Percentiles rank a stretch among this genome's conserved stretches.
Evolutionary conservation across 2,888 invertebrate genomes (phyloP).

Genomic region (Plagiodera versicolora): DNA sequence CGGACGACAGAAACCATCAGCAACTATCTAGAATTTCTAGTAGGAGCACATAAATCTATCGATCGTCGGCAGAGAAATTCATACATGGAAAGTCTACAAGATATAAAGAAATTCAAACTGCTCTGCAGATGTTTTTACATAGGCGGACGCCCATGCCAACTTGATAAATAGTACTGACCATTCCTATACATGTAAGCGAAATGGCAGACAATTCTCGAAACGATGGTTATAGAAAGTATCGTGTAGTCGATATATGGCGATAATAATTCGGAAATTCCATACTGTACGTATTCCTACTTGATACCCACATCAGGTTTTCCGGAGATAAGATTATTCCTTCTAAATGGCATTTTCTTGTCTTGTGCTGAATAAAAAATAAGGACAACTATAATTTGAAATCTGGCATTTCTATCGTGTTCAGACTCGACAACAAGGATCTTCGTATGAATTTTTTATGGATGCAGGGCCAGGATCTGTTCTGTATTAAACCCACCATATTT

Average conservation of each 20-base stretch:
- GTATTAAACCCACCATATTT: conserved; percentile 4
- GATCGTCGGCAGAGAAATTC: too few relatives aligned
- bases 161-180: too few relatives aligned
- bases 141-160: too few relatives aligned
- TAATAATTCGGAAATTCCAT: conserved; percentile 20
- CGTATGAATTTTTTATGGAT: conserved; percentile 11
- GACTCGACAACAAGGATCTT: conserved; percentile 13
- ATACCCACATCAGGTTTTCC: conserved; percentile 19
- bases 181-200: background rate
- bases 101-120: too few relatives aligned
- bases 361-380: conserved; percentile 27
- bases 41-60: too few relatives aligned
- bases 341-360: conserved; percentile 24
- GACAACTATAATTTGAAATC: conserved; percentile 25
- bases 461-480: background rate
- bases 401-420: conserved; percentile 13
- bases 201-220: background rate
- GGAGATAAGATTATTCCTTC: conserved; percentile 21
- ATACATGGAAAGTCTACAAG: too few relatives aligned
- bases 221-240: background rate
- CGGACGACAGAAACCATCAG: too few relatives aligned
- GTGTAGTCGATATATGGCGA: background rate
- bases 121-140: too few relatives aligned
- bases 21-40: too few relatives aligned
- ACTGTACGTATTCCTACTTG: conserved; percentile 5